Conservation (phyloP, 2,113 vertebrate species). For the Stegastes partitus region DNA sequence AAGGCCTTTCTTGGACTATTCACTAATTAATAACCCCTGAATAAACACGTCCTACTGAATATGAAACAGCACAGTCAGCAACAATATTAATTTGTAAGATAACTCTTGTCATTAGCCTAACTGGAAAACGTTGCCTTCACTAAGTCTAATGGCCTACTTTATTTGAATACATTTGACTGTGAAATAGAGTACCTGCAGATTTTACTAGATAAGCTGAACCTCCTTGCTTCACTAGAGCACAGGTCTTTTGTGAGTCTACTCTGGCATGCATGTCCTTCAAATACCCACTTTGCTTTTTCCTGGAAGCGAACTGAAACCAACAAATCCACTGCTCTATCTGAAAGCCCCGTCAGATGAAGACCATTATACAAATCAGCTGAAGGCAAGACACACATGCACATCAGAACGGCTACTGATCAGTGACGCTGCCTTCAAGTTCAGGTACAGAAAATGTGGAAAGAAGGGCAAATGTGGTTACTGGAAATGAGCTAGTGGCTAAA, state of each 20-base stretch:
- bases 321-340: background rate
- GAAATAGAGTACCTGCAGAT: constrained; percentile 51
- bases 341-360: constrained; percentile 41
- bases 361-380: background rate
- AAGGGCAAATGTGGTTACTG: no score
- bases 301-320: constrained; percentile 34
- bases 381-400: background rate
- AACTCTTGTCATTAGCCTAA: background rate
- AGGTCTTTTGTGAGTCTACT: background rate
- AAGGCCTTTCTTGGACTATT: no score
- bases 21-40: background rate
- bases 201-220: constrained; percentile 32
- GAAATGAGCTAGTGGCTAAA: no score
- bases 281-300: constrained; percentile 31
- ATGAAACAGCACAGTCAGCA: background rate
- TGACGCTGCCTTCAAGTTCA: background rate
- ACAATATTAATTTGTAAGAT: background rate
- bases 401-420: background rate
- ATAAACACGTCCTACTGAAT: background rate
- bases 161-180: constrained; percentile 68
- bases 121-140: background rate
- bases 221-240: background rate
- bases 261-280: constrained; percentile 9
- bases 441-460: background rate
- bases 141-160: background rate